Percentiles rank a stretch among this genome's conserved stretches.
phyloP scores from a whole-genome alignment of 2,797 vertebrate genomes.

The Lacerta agilis region DNA sequence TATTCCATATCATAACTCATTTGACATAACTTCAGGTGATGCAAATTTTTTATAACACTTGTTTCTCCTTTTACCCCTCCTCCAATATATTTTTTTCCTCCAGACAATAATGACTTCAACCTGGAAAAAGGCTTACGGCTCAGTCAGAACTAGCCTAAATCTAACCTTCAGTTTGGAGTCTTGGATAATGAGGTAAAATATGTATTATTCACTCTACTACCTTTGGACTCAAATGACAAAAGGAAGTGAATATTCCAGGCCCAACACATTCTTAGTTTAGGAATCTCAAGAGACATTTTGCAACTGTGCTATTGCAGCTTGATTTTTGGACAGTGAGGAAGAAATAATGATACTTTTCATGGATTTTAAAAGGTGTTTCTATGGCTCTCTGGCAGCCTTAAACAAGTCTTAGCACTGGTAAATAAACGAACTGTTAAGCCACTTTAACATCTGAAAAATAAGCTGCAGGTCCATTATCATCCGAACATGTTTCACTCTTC shows the following conservation, averaged over 20 bases:
- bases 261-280: conserved; percentile 37
- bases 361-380: conserved; percentile 37
- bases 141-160: conserved; percentile 53
- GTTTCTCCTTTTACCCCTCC: conserved; percentile 40
- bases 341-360: conserved; percentile 47
- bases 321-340: conserved; percentile 29
- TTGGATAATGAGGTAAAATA: conserved; percentile 61
- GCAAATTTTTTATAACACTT: conserved; percentile 51
- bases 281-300: conserved; percentile 27
- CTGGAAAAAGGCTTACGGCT: conserved; percentile 52
- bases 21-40: conserved; percentile 51
- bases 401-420: conserved; percentile 46
- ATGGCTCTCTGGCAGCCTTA: conserved; percentile 39
- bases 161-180: conserved; percentile 58
- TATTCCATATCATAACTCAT: conserved; percentile 58
- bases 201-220: conserved; percentile 45
- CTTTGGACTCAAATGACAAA: conserved; percentile 53
- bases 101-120: conserved; percentile 61
- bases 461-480: neutral
- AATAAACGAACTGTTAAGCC: conserved; percentile 40
- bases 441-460: conserved; percentile 23
- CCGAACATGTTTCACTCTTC: conserved; percentile 32
- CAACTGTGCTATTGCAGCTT: conserved; percentile 32
- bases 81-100: conserved; percentile 44
- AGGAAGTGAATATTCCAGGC: conserved; percentile 54